Evolutionary conservation across 2,113 vertebrate genomes (phyloP).

Genomic region (Trematocara nigrifrons): DNA sequence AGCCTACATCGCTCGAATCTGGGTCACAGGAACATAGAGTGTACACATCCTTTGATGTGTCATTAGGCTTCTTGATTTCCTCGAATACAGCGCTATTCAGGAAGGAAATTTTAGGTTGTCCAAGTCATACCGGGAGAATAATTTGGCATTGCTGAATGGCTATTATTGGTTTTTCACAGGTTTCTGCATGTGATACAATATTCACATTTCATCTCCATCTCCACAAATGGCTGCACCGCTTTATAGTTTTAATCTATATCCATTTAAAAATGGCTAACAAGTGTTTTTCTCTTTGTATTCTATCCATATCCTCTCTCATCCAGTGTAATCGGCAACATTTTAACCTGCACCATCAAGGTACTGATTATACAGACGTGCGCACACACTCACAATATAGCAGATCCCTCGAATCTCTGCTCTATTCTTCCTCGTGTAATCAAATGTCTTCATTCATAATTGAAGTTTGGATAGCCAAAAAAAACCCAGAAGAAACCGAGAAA

Average conservation of each 20-base stretch:
- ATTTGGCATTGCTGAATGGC: not conserved
- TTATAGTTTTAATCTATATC: slow-evolving; percentile 16
- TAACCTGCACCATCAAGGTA: slow-evolving; percentile 32
- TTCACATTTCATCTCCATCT: not conserved
- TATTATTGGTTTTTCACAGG: slow-evolving; percentile 4
- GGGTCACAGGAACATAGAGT: slow-evolving; percentile 41
- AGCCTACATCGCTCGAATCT: slow-evolving; percentile 41
- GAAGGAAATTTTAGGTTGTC: slow-evolving; percentile 1
- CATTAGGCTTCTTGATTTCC: slow-evolving; percentile 39
- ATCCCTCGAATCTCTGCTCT: slow-evolving; percentile 27
- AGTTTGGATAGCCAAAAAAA: slow-evolving; percentile 11
- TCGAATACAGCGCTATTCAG: slow-evolving; percentile 21
- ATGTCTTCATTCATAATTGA: slow-evolving; percentile 44
- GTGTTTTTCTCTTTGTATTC: not conserved
- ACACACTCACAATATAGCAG: not conserved
- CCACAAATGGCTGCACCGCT: not conserved
- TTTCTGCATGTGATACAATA: not conserved
- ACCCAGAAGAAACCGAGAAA: not conserved
- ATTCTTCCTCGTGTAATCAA: slow-evolving; percentile 49
- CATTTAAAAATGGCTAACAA: slow-evolving; percentile 29
- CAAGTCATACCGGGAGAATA: not conserved
- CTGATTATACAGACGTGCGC: slow-evolving; percentile 25
- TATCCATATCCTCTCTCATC: not conserved
- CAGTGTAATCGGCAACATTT: slow-evolving; percentile 24
- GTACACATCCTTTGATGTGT: slow-evolving; percentile 44